Percentiles rank a stretch among this genome's conserved stretches.
phyloP scores from a whole-genome alignment of 1,140 invertebrate genomes.

The Cydia fagiglandana region DNA sequence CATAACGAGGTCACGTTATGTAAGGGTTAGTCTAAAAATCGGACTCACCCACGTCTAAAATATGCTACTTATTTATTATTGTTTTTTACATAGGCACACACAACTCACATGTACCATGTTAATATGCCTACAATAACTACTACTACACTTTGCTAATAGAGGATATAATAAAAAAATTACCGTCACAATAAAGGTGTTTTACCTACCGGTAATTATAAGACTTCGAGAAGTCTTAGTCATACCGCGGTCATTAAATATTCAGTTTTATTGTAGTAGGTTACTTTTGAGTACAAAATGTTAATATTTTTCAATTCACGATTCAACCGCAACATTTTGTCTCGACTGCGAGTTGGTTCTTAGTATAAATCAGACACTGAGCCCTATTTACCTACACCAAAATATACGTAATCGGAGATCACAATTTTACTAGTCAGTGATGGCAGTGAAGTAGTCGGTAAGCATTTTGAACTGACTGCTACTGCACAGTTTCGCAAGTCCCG shows the following conservation, averaged over 20 bases:
- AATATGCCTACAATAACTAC: neutral
- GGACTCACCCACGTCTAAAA: too few relatives aligned
- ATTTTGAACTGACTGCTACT: neutral
- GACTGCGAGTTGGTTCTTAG: too few relatives aligned
- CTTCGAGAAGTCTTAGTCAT: conserved; percentile 4
- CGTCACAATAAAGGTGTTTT: neutral
- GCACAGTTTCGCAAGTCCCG: conserved; percentile 19
- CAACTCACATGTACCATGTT: neutral
- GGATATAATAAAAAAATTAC: neutral
- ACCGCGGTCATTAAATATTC: neutral
- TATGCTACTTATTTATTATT: too few relatives aligned
- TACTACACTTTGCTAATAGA: neutral
- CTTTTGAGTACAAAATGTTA: neutral
- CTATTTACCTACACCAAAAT: too few relatives aligned
- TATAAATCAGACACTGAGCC: too few relatives aligned
- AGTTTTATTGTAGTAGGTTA: neutral
- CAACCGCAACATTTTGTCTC: too few relatives aligned
- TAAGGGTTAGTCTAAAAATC: too few relatives aligned
- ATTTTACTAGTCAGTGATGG: neutral
- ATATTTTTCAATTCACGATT: too few relatives aligned
- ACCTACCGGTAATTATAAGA: neutral
- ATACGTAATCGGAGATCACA: too few relatives aligned
- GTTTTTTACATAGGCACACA: too few relatives aligned
- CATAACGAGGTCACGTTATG: too few relatives aligned
- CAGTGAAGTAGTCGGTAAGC: neutral